Percentiles rank a stretch among this genome's conserved stretches.
Conservation (phyloP, 1,140 invertebrate species). For the Calosoma granatense region DNA sequence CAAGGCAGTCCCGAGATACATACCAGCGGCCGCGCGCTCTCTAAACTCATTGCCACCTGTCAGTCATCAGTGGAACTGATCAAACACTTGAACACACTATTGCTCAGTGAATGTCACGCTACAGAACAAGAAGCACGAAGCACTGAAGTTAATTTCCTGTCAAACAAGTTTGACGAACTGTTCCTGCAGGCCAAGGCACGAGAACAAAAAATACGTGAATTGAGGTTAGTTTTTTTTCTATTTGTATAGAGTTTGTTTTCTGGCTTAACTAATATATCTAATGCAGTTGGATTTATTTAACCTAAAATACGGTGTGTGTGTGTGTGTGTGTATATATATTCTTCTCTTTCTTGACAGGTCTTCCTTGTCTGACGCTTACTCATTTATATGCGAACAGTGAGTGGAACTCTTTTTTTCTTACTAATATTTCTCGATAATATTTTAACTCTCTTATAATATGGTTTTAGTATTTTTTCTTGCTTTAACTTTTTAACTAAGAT, state of each 20-base stretch:
- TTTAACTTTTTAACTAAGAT: conserved; percentile 10
- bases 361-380: conserved; percentile 48
- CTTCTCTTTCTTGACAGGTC: conserved; percentile 44
- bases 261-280: too few relatives aligned
- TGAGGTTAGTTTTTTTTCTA: conserved; percentile 43
- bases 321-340: too few relatives aligned
- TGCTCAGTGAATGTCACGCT: conserved; percentile 62
- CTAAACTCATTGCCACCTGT: conserved; percentile 56
- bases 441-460: conserved; percentile 9
- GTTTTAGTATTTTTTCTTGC: too few relatives aligned
- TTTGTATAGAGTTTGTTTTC: too few relatives aligned
- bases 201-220: conserved; percentile 60
- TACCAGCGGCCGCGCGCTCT: conserved; percentile 43
- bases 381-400: conserved; percentile 58
- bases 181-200: conserved; percentile 58
- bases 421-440: not conserved
- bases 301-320: conserved; percentile 21
- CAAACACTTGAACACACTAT: conserved; percentile 61
- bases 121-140: conserved; percentile 53
- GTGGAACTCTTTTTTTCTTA: conserved; percentile 28
- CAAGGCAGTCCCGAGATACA: conserved; percentile 41
- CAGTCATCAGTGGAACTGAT: conserved; percentile 66
- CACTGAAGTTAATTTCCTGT: conserved; percentile 52
- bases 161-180: conserved; percentile 56
- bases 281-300: too few relatives aligned